A percentile compares a stretch with the other conserved stretches of the same genome.
These are phyloP conservation scores for Pemphigus obesinymphae DNA, from an alignment of 1,140 invertebrate species.

Conservation along the genomic window DNA sequence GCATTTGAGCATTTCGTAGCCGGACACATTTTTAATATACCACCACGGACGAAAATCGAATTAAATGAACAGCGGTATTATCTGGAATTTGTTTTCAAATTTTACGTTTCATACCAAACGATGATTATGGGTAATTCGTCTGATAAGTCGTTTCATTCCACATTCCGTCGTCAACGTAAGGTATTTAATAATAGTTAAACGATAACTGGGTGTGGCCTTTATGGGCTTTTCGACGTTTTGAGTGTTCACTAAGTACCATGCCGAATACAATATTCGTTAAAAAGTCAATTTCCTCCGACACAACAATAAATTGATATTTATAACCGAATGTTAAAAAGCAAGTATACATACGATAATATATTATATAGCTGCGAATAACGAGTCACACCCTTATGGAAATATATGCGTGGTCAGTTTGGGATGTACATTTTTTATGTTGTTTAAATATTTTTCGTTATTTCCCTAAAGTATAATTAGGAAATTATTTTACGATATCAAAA, in stretches of 20 bases:
- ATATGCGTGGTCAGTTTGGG: neutral
- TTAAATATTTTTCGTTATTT: too few relatives aligned
- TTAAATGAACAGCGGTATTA: neutral
- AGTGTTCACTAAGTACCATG: neutral
- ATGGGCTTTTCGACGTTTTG: neutral
- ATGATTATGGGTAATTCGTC: neutral
- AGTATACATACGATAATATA: too few relatives aligned
- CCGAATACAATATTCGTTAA: neutral
- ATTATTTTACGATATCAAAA: too few relatives aligned
- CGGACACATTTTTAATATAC: neutral
- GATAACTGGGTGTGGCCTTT: neutral
- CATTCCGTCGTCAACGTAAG: neutral
- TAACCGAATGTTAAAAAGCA: neutral
- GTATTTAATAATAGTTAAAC: conserved; percentile 1
- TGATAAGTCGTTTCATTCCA: neutral
- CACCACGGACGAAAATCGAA: neutral
- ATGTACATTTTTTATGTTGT: too few relatives aligned
- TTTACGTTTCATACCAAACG: neutral
- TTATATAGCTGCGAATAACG: neutral
- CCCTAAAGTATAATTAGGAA: too few relatives aligned
- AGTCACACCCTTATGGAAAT: neutral
- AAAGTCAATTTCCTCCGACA: neutral
- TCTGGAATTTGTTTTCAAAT: neutral
- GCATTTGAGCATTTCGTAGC: neutral
- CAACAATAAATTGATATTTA: neutral